These are phyloP conservation scores for Limonius californicus DNA, from an alignment of 1,140 invertebrate genomes.

Conservation along the genomic window DNA sequence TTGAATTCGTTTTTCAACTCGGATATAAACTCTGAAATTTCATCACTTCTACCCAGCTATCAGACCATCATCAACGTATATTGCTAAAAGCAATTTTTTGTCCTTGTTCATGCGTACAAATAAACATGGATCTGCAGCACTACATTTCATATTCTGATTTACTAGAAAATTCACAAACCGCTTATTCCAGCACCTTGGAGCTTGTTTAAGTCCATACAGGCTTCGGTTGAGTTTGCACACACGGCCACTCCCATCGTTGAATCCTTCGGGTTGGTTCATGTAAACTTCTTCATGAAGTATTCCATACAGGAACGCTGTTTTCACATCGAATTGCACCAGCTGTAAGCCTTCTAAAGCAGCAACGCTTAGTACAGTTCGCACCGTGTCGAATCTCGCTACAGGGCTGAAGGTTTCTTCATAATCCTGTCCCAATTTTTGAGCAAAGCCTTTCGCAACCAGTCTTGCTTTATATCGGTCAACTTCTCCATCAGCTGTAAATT, in stretches of 20 bases:
- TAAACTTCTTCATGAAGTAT: slow-evolving; percentile 49
- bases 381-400: slow-evolving; percentile 41
- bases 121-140: slow-evolving; percentile 35
- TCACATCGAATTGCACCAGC: slow-evolving; percentile 48
- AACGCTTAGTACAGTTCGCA: slow-evolving; percentile 45
- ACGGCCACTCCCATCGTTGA: too few relatives aligned
- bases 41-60: slow-evolving; percentile 19
- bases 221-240: too few relatives aligned
- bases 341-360: slow-evolving; percentile 39
- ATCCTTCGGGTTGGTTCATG: slow-evolving; percentile 44
- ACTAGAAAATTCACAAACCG: slow-evolving; percentile 4
- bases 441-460: too few relatives aligned
- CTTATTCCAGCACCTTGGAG: slow-evolving; percentile 40
- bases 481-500: slow-evolving; percentile 14
- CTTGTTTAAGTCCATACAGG: slow-evolving; percentile 47
- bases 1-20: slow-evolving; percentile 20
- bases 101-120: slow-evolving; percentile 18
- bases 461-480: too few relatives aligned
- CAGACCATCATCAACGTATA: slow-evolving; percentile 16
- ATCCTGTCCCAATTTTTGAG: too few relatives aligned
- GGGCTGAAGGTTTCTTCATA: slow-evolving; percentile 38
- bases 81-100: background rate
- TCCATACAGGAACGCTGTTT: too few relatives aligned
- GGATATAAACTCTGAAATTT: slow-evolving; percentile 32
- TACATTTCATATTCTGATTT: slow-evolving; percentile 29